Evolutionary conservation across 2,113 vertebrate species (phyloP).

Genomic region (Notarius quadriscutis): DNA sequence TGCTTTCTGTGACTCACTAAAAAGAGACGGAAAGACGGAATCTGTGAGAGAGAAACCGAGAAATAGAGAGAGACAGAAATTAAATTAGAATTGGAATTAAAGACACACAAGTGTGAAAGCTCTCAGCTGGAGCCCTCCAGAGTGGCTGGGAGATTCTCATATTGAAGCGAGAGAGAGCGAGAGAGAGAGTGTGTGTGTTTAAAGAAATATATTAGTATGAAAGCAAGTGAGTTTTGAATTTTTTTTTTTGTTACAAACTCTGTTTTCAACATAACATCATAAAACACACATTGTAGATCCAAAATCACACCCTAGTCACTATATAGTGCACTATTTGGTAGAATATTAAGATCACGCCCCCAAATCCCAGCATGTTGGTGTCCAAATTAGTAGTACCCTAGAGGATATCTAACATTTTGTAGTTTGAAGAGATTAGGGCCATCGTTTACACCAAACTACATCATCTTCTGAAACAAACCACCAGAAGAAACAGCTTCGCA

Average conservation of each 20-base stretch:
- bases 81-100: constrained; percentile 33
- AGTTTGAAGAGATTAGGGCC: no score
- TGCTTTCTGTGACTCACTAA: not conserved
- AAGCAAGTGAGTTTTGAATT: not conserved
- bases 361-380: not conserved
- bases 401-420: not conserved
- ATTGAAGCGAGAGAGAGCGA: not conserved
- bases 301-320: not conserved
- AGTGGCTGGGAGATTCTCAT: not conserved
- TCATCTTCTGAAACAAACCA: not conserved
- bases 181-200: no score
- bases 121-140: constrained; percentile 18
- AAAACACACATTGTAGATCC: not conserved
- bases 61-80: constrained; percentile 16
- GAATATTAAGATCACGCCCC: not conserved
- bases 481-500: not conserved
- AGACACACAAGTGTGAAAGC: constrained; percentile 13
- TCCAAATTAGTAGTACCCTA: not conserved
- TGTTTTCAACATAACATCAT: not conserved
- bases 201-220: not conserved
- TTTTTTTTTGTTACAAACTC: not conserved
- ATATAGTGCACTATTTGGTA: no score
- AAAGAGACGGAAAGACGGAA: not conserved
- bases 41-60: not conserved
- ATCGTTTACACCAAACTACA: not conserved